Evolutionary conservation across 2,113 vertebrate species (phyloP), one percentile per base, ranked within the genome.

Genomic region (Sceloporus undulatus): DNA sequence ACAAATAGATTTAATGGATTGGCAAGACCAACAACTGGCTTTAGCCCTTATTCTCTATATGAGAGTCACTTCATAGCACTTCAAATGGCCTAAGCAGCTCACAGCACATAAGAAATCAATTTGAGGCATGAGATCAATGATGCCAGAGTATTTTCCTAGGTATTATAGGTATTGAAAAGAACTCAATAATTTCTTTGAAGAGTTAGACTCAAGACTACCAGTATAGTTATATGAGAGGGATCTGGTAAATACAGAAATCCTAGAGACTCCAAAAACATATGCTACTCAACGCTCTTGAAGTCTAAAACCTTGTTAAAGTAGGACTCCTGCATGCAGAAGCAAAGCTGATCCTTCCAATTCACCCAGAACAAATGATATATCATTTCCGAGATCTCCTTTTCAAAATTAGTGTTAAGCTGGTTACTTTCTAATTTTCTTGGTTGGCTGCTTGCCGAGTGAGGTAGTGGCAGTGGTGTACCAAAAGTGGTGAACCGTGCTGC

Each of bases 21-120:
- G 56, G 2, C 16, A 3, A 62, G 59, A 62, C 59, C 16, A 62
- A 62, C 13, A 62, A 62, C 16, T 62, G 14, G 14, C 56, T 59
- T 59, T 59, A 59, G 56, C 56, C 9, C 18, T 34, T n/a, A 0
- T 13, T 84, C 21, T 90, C 62, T 85, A 82, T 85, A 91, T 70
- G 83, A 91, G 48, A 80, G 27, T 5, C 85, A 68, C 65, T 79
- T 74, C 34, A 71, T 18, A 56, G 59, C 90, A 59, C 56, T 85
- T 18, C 87, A 68, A 14, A 3, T 77, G 0, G 2, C 85, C 25
- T 65, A 81, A 2, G 62, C 13, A 87, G 0, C 34, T 71, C 0
- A 0, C 79, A 93, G 85, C 89, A 80, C 62, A 89, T 90, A 38
- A 4, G 86, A 66, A 27, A 9, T 59, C 56, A 77, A 73, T 73